These are phyloP conservation scores for Papilio aristodemus DNA, from an alignment of 1,140 invertebrate species.

Conservation along the genomic window DNA sequence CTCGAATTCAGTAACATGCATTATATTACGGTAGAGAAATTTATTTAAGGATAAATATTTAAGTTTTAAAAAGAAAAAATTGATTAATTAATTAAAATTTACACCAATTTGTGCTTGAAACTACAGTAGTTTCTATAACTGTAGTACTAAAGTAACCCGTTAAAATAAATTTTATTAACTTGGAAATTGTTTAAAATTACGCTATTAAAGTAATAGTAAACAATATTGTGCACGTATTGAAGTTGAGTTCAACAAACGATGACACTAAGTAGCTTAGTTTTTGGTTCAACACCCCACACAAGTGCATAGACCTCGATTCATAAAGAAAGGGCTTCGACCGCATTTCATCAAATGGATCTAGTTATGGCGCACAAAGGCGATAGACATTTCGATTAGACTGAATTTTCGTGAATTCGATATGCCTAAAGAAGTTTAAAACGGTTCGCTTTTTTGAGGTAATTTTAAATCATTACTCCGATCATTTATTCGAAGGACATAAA, in stretches of 20 bases:
- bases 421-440: not conserved
- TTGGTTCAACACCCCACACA: constrained; percentile 30
- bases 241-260: constrained; percentile 21
- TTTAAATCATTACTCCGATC: not conserved
- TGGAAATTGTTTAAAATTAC: not conserved
- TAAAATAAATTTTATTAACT: too few relatives aligned
- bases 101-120: too few relatives aligned
- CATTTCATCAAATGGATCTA: constrained; percentile 39
- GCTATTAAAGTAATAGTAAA: constrained; percentile 14
- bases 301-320: constrained; percentile 45
- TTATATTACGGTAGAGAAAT: not conserved
- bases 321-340: constrained; percentile 44
- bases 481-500: not conserved
- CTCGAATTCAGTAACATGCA: not conserved
- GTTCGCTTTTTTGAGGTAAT: not conserved
- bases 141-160: too few relatives aligned
- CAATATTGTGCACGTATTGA: not conserved
- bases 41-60: not conserved
- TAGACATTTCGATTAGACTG: constrained; percentile 28
- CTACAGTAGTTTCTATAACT: too few relatives aligned
- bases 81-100: too few relatives aligned
- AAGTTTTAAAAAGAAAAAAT: too few relatives aligned
- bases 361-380: constrained; percentile 38
- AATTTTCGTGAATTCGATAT: constrained; percentile 22
- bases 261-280: constrained; percentile 25